A percentile compares a stretch with the other conserved stretches of the same genome.
Evolutionary conservation across 2,113 vertebrate species (phyloP).

Genomic region (Tupaia tana): DNA sequence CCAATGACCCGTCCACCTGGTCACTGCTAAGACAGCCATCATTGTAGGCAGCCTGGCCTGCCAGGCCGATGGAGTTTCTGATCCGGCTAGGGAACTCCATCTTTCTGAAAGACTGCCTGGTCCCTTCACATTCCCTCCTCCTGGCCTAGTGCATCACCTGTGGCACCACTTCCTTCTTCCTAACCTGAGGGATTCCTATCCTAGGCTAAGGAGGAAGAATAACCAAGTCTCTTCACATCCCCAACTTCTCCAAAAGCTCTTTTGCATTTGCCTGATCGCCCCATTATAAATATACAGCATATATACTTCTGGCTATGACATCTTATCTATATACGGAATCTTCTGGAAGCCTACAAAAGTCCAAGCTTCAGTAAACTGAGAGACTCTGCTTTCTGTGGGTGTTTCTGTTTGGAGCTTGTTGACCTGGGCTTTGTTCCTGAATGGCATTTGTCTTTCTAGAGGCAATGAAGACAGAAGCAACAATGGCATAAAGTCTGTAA

Average conservation of each 20-base stretch:
- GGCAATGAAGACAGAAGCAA: not conserved
- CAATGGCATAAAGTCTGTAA: not conserved
- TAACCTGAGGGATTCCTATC: not conserved
- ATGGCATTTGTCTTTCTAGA: not conserved
- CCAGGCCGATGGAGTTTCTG: not conserved
- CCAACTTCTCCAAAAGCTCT: not conserved
- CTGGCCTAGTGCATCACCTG: not conserved
- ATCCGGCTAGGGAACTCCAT: too few species aligned
- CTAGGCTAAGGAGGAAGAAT: not conserved
- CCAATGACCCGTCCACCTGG: not conserved
- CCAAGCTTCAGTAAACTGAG: not conserved
- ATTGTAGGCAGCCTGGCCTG: rapidly evolving
- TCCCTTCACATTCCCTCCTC: not conserved
- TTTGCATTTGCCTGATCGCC: not conserved
- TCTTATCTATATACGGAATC: not conserved
- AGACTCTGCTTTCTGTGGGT: not conserved
- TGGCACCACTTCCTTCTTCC: not conserved
- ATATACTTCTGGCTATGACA: not conserved
- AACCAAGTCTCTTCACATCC: not conserved
- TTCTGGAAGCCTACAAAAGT: not conserved
- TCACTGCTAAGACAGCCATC: not conserved
- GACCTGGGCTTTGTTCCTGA: not conserved
- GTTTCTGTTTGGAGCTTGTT: not conserved
- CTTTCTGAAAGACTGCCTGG: not conserved
- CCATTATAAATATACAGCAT: not conserved